Base-by-base conservation (phyloP, 2,113 vertebrate species). In the rabbit (Oryctolagus cuniculus) region DNA sequence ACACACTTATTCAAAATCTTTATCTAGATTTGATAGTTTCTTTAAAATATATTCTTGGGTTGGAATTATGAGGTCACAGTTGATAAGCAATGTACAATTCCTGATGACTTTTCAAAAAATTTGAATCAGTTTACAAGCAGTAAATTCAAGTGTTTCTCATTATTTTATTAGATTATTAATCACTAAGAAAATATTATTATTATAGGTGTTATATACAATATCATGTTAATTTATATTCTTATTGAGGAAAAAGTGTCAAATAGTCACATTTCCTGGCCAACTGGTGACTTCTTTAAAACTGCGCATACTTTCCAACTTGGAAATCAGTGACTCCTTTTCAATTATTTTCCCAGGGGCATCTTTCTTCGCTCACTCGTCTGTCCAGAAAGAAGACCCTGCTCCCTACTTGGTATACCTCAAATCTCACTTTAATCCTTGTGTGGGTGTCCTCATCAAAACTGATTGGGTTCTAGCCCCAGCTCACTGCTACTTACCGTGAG, bases 401-500 rank as follows among this genome's bases (percentile, higher is more conserved):
- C 97, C 97, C 25, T 97, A 97, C 13, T 19, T 97, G 86, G 97
- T 66, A 2, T 97, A 97, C 79, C 97, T 97, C 85, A 97, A 91
- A 79, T 97, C 97, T 80, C 70, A 95, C 79, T 97, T 97, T 92
- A 97, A 96, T 36, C 97, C 97, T 5, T 97, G 97, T 27, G 97
- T 97, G 78, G 97, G 97, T 9, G 97, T 97, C 53, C 97, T 97
- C 82, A 97, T 97, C 82, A 96, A 97, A 78, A 38, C 27, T 16
- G 90, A 15, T 58, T 97, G 97, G 97, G 97, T 97, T 19, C 86
- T 97, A 58, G 97, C 97, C 25, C 97, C 97, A 11, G 90, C 97
- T 75, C 97, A 97, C 70, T 97, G 97, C 95, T 97, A 96, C 34
- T 84, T 97, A 96, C 92, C 95, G 97, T 97, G 90, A 97, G 97